Percentiles rank a stretch among this genome's conserved stretches.
These are phyloP conservation scores for Ditylenchus weischeri DNA, from an alignment of 2,888 invertebrate genomes.

Conservation along the genomic window DNA sequence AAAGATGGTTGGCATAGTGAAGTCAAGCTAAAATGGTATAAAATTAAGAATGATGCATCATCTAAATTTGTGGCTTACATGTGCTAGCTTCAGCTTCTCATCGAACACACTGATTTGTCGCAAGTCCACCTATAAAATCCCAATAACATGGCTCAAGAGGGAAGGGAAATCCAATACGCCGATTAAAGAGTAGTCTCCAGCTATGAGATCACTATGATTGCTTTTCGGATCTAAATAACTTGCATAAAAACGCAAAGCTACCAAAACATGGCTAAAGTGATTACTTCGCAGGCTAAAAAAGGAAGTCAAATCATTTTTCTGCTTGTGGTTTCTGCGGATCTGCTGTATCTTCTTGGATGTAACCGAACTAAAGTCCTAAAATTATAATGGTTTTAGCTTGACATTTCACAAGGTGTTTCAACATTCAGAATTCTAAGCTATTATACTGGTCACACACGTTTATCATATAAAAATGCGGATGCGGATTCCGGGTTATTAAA, in stretches of 20 bases:
- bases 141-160: slow-evolving; percentile 25
- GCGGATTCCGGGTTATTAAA: no score
- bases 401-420: no score
- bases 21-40: slow-evolving; percentile 60
- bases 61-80: slow-evolving; percentile 61
- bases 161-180: slow-evolving; percentile 61
- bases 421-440: no score
- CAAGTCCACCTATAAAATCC: slow-evolving; percentile 69
- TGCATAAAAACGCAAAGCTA: background rate
- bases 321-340: slow-evolving; percentile 78
- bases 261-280: background rate
- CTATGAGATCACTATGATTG: slow-evolving; percentile 81
- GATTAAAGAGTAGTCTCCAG: slow-evolving; percentile 84
- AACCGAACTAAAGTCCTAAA: slow-evolving; percentile 79
- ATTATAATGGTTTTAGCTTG: no score
- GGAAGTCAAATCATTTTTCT: slow-evolving; percentile 65
- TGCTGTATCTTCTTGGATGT: slow-evolving; percentile 85
- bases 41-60: background rate
- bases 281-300: slow-evolving; percentile 40
- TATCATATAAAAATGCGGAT: no score
- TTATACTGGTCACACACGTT: no score
- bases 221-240: slow-evolving; percentile 39
- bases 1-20: slow-evolving; percentile 78
- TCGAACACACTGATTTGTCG: slow-evolving; percentile 74
- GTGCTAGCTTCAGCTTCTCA: slow-evolving; percentile 75